phyloP scores from a whole-genome alignment of 2,797 vertebrate genomes.

The Muscicapa striata region DNA sequence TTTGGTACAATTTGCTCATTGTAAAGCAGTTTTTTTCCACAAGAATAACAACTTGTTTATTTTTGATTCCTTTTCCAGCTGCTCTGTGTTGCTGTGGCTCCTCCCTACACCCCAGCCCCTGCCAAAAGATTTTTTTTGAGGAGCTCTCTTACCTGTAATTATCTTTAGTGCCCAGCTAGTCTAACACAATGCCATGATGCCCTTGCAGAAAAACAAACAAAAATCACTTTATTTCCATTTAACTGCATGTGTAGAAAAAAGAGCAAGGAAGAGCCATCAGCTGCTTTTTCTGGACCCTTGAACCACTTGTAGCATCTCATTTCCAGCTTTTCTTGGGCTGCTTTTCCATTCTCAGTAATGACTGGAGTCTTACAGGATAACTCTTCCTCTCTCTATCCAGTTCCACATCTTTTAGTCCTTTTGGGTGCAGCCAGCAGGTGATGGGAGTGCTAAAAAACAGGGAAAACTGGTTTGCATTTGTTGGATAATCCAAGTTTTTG shows the following conservation, averaged over 20 bases:
- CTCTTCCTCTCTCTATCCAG: background rate
- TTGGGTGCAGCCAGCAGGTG: background rate
- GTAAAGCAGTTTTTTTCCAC: background rate
- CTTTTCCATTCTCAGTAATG: background rate
- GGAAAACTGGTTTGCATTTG: background rate
- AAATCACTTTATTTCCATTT: background rate
- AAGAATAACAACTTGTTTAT: background rate
- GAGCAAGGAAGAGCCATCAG: background rate
- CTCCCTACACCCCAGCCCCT: background rate
- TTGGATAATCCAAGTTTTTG: background rate
- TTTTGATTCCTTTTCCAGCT: background rate
- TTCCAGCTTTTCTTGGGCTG: background rate
- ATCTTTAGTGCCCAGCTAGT: background rate
- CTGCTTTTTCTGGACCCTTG: background rate
- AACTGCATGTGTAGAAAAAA: background rate
- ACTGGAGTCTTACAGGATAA: background rate
- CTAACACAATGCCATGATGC: too few species aligned
- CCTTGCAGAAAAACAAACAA: background rate
- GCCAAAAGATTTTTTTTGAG: background rate
- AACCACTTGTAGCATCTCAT: background rate
- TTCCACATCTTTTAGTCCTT: background rate
- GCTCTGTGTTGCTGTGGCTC: background rate
- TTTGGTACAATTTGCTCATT: background rate
- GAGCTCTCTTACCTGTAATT: background rate
- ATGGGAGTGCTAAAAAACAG: background rate